These are phyloP conservation scores for Malurus splendens DNA, from an alignment of 2,797 vertebrate species.

Conservation along the genomic window DNA sequence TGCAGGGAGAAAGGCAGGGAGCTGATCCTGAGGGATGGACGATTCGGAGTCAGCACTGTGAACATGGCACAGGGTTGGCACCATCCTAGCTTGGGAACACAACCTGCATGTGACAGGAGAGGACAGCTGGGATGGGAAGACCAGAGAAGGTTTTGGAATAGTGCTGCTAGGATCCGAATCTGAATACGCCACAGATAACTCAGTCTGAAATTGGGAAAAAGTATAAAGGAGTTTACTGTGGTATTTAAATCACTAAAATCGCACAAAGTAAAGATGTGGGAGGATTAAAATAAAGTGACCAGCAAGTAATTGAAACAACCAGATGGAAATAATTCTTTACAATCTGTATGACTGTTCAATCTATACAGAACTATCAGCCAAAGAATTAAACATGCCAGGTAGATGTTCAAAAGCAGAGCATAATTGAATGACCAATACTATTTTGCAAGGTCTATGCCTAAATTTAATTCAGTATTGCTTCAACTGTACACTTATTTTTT, in stretches of 20 bases:
- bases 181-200: background rate
- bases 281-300: background rate
- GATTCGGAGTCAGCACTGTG: rapidly evolving
- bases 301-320: background rate
- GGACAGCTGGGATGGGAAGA: background rate
- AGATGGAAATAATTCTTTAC: background rate
- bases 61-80: rapidly evolving
- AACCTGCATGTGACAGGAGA: background rate
- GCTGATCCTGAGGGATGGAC: rapidly evolving
- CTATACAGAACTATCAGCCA: background rate
- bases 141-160: background rate
- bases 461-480: background rate
- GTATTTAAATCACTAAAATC: background rate
- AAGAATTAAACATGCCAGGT: background rate
- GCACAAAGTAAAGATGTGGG: background rate
- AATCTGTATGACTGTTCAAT: background rate
- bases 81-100: background rate
- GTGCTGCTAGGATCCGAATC: background rate
- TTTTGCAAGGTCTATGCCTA: background rate
- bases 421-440: background rate
- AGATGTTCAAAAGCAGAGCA: background rate
- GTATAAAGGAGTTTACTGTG: background rate
- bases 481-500: background rate
- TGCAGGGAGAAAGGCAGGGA: background rate
- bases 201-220: background rate